phyloP scores from a whole-genome alignment of 2,113 vertebrate species.

The Cinclus mexicanus region DNA sequence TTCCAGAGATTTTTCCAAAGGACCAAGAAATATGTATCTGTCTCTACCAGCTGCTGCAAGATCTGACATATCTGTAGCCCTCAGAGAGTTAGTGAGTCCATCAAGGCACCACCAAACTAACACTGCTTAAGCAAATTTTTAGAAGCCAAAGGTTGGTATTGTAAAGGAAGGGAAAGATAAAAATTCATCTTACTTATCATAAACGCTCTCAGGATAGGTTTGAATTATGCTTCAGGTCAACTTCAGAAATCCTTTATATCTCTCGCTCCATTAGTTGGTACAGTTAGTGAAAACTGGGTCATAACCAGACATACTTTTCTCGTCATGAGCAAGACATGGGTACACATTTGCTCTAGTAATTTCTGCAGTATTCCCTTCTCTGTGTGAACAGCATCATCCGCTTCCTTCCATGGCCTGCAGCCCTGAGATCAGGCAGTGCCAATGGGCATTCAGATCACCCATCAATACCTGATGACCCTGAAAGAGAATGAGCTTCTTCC shows the following conservation, averaged over 20 bases:
- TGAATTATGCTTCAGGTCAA: slow-evolving; percentile 65
- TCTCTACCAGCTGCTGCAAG: background rate
- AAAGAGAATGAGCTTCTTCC: background rate
- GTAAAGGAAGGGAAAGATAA: slow-evolving; percentile 20
- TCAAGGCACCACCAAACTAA: background rate
- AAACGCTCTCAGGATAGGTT: slow-evolving; percentile 38
- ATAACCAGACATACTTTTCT: slow-evolving; percentile 45
- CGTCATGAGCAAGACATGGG: background rate
- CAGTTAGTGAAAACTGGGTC: slow-evolving; percentile 38
- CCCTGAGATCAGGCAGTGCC: rapidly evolving
- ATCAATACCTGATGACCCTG: background rate
- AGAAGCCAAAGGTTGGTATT: slow-evolving; percentile 49
- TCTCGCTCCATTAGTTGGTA: slow-evolving; percentile 67
- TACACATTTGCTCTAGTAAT: background rate
- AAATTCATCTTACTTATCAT: slow-evolving; percentile 57
- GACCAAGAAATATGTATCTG: background rate
- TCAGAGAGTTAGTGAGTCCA: background rate
- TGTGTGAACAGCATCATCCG: background rate
- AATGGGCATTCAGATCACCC: background rate
- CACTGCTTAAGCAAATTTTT: slow-evolving; percentile 39
- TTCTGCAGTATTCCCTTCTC: background rate
- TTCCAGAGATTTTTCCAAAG: background rate
- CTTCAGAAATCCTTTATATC: slow-evolving; percentile 53
- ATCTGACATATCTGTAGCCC: background rate
- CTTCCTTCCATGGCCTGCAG: background rate